Base-by-base conservation (phyloP, 2,797 vertebrate genomes). In the Gallinago stenura region DNA sequence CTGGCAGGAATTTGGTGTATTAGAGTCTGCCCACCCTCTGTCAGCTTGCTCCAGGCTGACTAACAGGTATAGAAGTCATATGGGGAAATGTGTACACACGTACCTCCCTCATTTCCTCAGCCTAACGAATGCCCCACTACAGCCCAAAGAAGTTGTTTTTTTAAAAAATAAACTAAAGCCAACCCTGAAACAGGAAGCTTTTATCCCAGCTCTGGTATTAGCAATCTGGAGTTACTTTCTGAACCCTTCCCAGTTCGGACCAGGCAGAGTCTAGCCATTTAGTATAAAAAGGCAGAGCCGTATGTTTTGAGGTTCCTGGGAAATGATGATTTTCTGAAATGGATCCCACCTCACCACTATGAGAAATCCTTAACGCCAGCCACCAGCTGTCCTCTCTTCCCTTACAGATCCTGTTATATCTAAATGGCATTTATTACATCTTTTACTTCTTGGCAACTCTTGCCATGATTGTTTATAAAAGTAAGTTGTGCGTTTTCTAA, bases 381-480 rank as follows among this genome's bases (percentile, higher is more conserved):
- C 20, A 2, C 50, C 97, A 99, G 99, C 97, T 98, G 20, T 98
- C 98, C 0, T 98, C 98, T 0, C 93, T 99, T n/a, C 97, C 97
- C 10, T 97, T 99, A 53, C 99, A 99, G 79, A 61, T 98, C 10
- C 91, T 99, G 14, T 92, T 99, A 4, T 97, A 95, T 15, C 48
- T 98, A 54, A 98, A 98, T 4, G 96, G 97, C 3, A 6, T 96
- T 7, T 99, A 98, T 87, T 98, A 92, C 57, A 37, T 97, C 64
- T 98, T 99, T 51, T 98, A 99, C 72, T 98, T 99, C 95, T 62
- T 98, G 46, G 98, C 97, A 26, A 98, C 97, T 1, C 97, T 99
- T 22, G 93, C 98, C 24, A 95, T 99, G 96, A 97, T 99, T 57
- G 73, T 97, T 83, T 99, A 98, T 92, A 99, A 99, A 97, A 98